Percentiles rank a stretch among this genome's conserved stretches.
Evolutionary conservation across 1,140 invertebrate genomes (phyloP).

Genomic region (Dendroctonus valens): DNA sequence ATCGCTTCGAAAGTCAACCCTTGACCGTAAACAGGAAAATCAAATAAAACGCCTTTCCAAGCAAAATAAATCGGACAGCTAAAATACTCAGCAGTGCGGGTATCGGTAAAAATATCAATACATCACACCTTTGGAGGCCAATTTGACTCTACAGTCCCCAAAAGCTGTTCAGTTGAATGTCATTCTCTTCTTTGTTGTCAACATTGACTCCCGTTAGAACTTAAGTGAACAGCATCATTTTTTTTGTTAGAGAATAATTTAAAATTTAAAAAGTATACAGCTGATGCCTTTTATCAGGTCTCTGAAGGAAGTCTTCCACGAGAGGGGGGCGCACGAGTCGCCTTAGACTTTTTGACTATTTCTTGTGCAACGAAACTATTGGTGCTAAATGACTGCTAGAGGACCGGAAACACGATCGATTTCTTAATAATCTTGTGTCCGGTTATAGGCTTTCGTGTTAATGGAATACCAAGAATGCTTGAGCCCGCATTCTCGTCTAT

Average conservation of each 20-base stretch:
- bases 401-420: conserved; percentile 30
- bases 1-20: no score
- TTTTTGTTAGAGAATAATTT: not conserved
- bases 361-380: conserved; percentile 50
- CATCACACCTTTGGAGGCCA: conserved; percentile 40
- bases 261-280: conserved; percentile 16
- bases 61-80: no score
- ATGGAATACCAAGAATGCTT: conserved; percentile 38
- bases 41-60: no score
- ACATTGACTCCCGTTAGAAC: no score
- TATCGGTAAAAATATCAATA: conserved; percentile 1
- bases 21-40: no score
- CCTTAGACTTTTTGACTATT: conserved; percentile 28
- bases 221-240: no score
- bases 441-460: conserved; percentile 34
- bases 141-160: not conserved
- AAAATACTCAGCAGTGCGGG: no score
- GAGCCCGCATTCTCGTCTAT: conserved; percentile 42
- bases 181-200: no score
- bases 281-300: conserved; percentile 39
- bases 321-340: conserved; percentile 22
- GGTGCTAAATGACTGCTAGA: conserved; percentile 48
- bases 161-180: no score
- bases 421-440: conserved; percentile 8
- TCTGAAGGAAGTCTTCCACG: conserved; percentile 49